These are phyloP conservation scores for Eristalinus sepulchralis DNA, from an alignment of 2,888 invertebrate species.

Conservation along the genomic window DNA sequence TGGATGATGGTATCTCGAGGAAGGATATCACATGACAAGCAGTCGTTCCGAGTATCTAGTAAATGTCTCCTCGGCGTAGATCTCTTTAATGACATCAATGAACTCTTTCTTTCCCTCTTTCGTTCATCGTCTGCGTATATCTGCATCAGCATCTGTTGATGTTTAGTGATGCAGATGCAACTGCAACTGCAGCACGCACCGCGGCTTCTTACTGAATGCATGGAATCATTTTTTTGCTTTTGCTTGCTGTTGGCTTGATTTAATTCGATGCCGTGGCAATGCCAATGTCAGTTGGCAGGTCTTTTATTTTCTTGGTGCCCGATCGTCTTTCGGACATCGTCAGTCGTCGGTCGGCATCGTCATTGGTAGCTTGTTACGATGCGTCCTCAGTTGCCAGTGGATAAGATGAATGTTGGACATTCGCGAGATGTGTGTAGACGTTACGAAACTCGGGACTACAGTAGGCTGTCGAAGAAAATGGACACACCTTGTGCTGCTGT, in stretches of 20 bases:
- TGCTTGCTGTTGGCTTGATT: conserved; percentile 7
- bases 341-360: neutral
- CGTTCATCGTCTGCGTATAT: neutral
- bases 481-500: conserved; percentile 22
- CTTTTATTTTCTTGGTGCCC: conserved; percentile 1
- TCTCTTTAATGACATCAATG: conserved; percentile 61
- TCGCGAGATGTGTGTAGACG: neutral
- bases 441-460: neutral
- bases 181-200: conserved; percentile 43
- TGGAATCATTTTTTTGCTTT: neutral
- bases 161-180: neutral
- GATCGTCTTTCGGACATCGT: conserved; percentile 1
- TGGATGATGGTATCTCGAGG: conserved; percentile 46
- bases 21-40: conserved; percentile 62
- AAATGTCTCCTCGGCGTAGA: conserved; percentile 47
- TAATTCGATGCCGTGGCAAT: conserved; percentile 63
- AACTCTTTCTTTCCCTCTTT: conserved; percentile 27
- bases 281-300: conserved; percentile 47
- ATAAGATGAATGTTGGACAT: conserved; percentile 1
- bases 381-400: neutral
- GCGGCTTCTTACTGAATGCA: conserved; percentile 37
- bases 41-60: neutral
- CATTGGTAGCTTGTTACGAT: neutral
- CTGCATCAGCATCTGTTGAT: neutral
- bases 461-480: neutral